These are phyloP conservation scores for Eulimnadia texana DNA, from an alignment of 1,140 invertebrate genomes.

Conservation along the genomic window DNA sequence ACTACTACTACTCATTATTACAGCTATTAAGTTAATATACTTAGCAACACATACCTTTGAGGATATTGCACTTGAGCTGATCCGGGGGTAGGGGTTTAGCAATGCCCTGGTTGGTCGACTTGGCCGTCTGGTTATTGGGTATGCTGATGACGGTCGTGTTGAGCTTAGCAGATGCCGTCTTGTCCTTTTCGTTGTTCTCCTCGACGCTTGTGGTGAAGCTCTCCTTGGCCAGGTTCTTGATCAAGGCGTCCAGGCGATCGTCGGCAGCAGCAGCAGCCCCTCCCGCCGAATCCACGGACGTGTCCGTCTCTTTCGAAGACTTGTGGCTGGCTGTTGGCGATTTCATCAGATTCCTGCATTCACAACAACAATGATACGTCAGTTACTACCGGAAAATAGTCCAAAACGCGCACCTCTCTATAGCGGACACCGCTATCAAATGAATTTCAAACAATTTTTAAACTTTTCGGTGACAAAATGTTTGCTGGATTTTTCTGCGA, in stretches of 20 bases:
- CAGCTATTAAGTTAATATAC: background rate
- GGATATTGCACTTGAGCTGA: constrained; percentile 85
- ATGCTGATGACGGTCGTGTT: constrained; percentile 27
- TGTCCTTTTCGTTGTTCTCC: constrained; percentile 13
- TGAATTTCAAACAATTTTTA: too few relatives aligned
- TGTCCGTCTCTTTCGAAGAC: constrained; percentile 8
- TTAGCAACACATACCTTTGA: constrained; percentile 48
- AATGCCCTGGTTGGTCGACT: constrained; percentile 30
- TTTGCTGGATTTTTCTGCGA: too few relatives aligned
- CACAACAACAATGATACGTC: too few relatives aligned
- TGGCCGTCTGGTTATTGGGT: constrained; percentile 34
- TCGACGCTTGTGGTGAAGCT: constrained; percentile 21
- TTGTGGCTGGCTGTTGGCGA: constrained; percentile 3
- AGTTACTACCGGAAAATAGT: too few relatives aligned
- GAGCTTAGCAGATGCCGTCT: constrained; percentile 18
- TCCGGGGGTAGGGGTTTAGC: constrained; percentile 61
- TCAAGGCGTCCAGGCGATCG: constrained; percentile 42
- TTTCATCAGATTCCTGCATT: background rate
- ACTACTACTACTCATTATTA: too few relatives aligned
- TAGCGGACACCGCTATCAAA: too few relatives aligned
- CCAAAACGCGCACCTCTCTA: too few relatives aligned
- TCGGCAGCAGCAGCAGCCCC: constrained; percentile 22
- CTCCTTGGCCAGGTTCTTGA: constrained; percentile 45
- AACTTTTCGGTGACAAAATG: too few relatives aligned
- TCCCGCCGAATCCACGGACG: constrained; percentile 7